Evolutionary conservation across 2,113 vertebrate genomes (phyloP).

Genomic region (Passer domesticus): DNA sequence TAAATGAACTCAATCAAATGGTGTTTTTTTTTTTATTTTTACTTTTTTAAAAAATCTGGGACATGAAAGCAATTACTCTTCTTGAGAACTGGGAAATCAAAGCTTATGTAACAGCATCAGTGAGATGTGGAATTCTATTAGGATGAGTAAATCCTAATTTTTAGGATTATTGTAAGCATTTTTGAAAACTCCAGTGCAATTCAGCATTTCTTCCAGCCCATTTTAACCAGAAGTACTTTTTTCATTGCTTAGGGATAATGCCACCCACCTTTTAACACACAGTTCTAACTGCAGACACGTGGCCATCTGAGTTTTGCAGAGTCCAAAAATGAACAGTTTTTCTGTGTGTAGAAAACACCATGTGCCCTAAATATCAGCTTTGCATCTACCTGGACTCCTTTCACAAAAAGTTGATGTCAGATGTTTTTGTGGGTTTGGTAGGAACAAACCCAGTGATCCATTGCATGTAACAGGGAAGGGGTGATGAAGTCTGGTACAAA

Average conservation of each 20-base stretch:
- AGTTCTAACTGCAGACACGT: rapidly evolving
- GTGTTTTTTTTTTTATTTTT: not conserved
- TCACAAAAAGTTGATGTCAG: not conserved
- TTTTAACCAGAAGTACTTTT: not conserved
- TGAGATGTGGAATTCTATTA: not conserved
- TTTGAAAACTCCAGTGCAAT: not conserved
- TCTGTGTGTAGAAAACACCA: not conserved
- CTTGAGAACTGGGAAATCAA: not conserved
- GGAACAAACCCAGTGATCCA: not conserved
- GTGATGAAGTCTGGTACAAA: not conserved
- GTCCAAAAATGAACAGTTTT: not conserved
- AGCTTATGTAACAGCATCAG: not conserved
- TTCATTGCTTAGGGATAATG: not conserved
- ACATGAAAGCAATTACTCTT: not conserved
- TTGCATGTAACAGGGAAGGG: not conserved
- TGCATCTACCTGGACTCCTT: not conserved
- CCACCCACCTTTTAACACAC: not conserved
- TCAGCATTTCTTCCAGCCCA: not conserved
- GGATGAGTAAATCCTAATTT: not conserved
- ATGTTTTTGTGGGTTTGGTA: not conserved
- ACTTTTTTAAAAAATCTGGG: not conserved
- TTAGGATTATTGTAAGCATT: not conserved
- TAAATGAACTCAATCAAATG: not conserved
- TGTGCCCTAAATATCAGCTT: not conserved
- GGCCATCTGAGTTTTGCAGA: not conserved